These are phyloP conservation scores for Danio albolineatus DNA, from an alignment of 2,797 vertebrate genomes.

Conservation along the genomic window DNA sequence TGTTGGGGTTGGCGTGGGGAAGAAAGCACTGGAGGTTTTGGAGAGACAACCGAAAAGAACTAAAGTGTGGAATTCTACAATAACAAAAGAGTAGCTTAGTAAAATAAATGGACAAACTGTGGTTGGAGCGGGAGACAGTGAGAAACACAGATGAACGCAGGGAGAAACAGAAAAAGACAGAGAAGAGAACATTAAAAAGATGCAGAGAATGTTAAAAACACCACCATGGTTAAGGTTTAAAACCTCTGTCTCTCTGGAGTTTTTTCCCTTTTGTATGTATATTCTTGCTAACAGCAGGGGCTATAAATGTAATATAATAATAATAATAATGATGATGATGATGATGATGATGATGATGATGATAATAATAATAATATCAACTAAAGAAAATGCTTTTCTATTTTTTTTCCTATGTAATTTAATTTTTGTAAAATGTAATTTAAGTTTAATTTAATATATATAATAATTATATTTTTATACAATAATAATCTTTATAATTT, in stretches of 20 bases:
- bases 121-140: constrained; percentile 15
- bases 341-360: not conserved
- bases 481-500: too few relatives aligned
- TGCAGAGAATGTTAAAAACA: not conserved
- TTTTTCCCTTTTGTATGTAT: not conserved
- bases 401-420: not conserved
- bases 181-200: not conserved
- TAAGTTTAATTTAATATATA: too few relatives aligned
- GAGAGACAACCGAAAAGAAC: constrained; percentile 37
- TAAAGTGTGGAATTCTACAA: constrained; percentile 54
- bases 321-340: too few relatives aligned
- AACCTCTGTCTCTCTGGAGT: not conserved
- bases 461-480: too few relatives aligned
- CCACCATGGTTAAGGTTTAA: not conserved
- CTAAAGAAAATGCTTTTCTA: not conserved
- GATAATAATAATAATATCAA: not conserved
- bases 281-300: not conserved
- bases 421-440: too few relatives aligned
- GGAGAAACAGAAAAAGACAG: constrained; percentile 3
- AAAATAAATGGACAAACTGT: constrained; percentile 46
- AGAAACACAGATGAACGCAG: not conserved
- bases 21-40: constrained; percentile 44
- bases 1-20: constrained; percentile 25
- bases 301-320: too few relatives aligned
- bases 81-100: constrained; percentile 53